Evolutionary conservation across 2,797 vertebrate genomes (phyloP), one percentile per base, ranked within the genome.

Genomic region (Cyprinella venusta): DNA sequence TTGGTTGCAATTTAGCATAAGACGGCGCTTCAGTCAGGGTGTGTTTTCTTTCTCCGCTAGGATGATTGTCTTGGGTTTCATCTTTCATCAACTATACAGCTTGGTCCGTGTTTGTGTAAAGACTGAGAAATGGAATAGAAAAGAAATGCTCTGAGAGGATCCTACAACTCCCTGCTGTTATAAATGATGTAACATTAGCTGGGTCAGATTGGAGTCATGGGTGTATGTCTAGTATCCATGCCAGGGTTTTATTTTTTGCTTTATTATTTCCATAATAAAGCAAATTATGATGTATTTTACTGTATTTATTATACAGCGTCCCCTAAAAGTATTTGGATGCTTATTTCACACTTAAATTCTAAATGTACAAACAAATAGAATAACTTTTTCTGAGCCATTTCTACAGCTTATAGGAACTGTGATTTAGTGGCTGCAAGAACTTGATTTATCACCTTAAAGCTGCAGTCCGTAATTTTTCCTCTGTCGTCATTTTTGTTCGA

Each of bases 151-250:
- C 33, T 85, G 68, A 82, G 74, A 63, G 59, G 45, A 36, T 76
- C 63, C 72, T 76, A 52, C 42, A 48, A 80, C 52, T 50, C 81
- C 74, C 42, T 76, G 30, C 13, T 81, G 56, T 74, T 40, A 65
- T 64, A 64, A 74, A 74, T 82, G 69, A 85, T 83, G 59, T 69
- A 76, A 84, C 15, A 56, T 76, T 79, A 61, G 70, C n/a, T 13
- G n/a, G 74, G 65, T 84, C 30, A 52, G 75, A 63, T 61, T 33
- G 24, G 26, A 76, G 69, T 61, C n/a, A 21, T 63, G 76, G 64
- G 64, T 85, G 50, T 50, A 33, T 79, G n/a, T 75, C 61, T 4
- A 26, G 63, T 83, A 15, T 38, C 48, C 26, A 30, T 30, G 26
- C 61, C 30, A 65, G 42, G 48, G 40, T 79, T 67, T 72, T 64